Evolutionary conservation across 2,113 vertebrate species (phyloP).

Genomic region (Promerops cafer): DNA sequence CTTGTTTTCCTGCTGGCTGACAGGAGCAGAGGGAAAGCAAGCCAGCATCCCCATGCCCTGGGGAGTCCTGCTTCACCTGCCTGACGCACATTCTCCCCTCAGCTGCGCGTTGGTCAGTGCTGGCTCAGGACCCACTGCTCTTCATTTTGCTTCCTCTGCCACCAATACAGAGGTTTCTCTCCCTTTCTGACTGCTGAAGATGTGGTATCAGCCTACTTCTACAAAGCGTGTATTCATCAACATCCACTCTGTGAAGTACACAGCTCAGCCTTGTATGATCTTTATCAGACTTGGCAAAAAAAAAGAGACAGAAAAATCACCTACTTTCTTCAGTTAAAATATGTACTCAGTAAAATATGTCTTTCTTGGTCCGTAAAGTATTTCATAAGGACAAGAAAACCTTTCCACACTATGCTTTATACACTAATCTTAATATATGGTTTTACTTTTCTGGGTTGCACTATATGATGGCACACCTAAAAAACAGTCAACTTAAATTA

Average conservation of each 20-base stretch:
- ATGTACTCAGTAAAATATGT: background rate
- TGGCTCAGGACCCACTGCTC: rapidly evolving
- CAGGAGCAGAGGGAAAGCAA: background rate
- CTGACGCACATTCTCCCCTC: rapidly evolving
- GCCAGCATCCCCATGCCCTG: rapidly evolving
- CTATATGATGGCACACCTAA: background rate
- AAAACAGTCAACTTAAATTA: background rate
- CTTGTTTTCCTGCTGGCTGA: background rate
- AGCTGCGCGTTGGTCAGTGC: background rate
- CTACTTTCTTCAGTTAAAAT: background rate
- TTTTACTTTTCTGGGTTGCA: background rate
- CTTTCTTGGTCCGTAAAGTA: background rate
- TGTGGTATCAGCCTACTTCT: background rate
- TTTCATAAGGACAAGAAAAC: background rate
- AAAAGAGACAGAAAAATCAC: background rate
- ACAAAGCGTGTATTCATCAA: background rate
- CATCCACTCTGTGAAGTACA: background rate
- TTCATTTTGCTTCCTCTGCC: background rate
- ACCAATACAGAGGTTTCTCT: background rate
- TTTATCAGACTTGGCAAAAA: background rate
- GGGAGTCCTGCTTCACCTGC: rapidly evolving
- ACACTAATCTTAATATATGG: background rate
- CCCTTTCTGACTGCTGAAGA: background rate
- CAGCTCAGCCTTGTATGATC: background rate
- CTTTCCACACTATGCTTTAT: background rate